Evolutionary conservation across 2,888 invertebrate species (phyloP).

Genomic region (Falcaria lacertinaria): DNA sequence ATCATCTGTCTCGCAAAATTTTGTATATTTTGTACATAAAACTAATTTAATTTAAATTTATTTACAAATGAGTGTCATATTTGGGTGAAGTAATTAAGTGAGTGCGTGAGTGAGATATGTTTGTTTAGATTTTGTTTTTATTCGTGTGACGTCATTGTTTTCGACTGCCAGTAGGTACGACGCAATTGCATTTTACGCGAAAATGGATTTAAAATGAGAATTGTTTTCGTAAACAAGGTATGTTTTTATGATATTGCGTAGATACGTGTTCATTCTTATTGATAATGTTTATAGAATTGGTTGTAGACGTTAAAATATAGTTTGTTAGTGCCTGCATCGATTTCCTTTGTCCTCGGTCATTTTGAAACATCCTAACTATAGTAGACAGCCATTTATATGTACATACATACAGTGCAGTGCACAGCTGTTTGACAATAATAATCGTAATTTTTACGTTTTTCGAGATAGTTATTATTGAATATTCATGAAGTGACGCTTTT

Average conservation of each 20-base stretch:
- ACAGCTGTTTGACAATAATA: constrained; percentile 55
- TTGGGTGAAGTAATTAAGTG: constrained; percentile 33
- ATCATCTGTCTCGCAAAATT: constrained; percentile 71
- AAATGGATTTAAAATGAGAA: constrained; percentile 77
- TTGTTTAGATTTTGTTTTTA: constrained; percentile 54
- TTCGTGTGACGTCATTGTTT: constrained; percentile 81
- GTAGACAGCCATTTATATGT: constrained; percentile 1
- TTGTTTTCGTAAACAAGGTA: constrained; percentile 61
- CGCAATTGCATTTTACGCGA: constrained; percentile 79
- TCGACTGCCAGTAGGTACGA: constrained; percentile 78
- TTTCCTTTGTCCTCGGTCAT: constrained; percentile 75
- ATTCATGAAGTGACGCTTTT: constrained; percentile 30
- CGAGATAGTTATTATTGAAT: constrained; percentile 15
- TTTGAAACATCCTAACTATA: constrained; percentile 21
- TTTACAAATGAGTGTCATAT: constrained; percentile 42
- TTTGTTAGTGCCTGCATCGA: constrained; percentile 52
- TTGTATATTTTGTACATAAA: constrained; percentile 70
- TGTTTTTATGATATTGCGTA: constrained; percentile 36
- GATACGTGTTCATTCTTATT: constrained; percentile 18
- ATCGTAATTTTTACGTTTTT: constrained; percentile 24
- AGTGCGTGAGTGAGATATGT: constrained; percentile 50
- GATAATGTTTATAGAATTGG: constrained; percentile 11
- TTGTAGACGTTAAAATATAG: constrained; percentile 25
- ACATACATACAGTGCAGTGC: constrained; percentile 22
- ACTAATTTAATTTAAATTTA: constrained; percentile 57